Evolutionary conservation across 37 sponge, comb jelly and placozoan genomes (phyloP).

Genomic region (Hormiphora californensis): DNA sequence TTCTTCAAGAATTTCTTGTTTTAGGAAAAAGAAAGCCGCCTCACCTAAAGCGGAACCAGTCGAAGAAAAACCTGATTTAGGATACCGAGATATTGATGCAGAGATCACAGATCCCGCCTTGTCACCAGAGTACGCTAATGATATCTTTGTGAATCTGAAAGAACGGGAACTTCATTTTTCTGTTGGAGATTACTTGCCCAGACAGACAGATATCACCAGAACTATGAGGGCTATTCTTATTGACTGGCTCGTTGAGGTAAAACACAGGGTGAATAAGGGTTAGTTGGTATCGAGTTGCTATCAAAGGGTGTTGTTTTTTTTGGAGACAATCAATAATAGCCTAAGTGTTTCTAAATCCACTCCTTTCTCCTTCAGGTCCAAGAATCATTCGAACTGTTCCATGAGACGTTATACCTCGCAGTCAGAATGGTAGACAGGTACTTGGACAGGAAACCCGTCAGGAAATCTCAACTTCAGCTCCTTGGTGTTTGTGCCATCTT

Average conservation of each 20-base stretch:
- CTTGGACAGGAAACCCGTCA: slow-evolving; percentile 61
- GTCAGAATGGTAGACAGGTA: slow-evolving; percentile 83
- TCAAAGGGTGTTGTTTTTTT: no score
- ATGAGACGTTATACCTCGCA: slow-evolving; percentile 94
- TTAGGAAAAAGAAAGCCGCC: slow-evolving; percentile 40
- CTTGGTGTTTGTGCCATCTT: slow-evolving; percentile 89
- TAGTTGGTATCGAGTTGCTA: no score
- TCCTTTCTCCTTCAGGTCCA: no score
- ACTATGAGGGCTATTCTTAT: slow-evolving; percentile 84
- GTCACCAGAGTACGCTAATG: slow-evolving; percentile 76
- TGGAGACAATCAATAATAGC: no score
- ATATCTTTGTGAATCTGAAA: slow-evolving; percentile 75
- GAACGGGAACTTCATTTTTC: slow-evolving; percentile 70
- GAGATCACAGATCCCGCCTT: slow-evolving; percentile 69
- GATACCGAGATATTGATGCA: slow-evolving; percentile 57
- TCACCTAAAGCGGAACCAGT: no score
- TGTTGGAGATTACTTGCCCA: slow-evolving; percentile 61
- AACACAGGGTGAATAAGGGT: no score
- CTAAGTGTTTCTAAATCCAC: no score
- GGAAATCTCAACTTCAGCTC: slow-evolving; percentile 84
- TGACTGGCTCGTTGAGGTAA: slow-evolving; percentile 96
- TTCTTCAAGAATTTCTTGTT: background rate
- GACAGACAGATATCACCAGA: slow-evolving; percentile 65
- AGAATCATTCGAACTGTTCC: slow-evolving; percentile 96
- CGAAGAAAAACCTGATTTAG: no score